phyloP scores from a whole-genome alignment of 2,888 invertebrate species.

The Parapristionchus giblindavisi region DNA sequence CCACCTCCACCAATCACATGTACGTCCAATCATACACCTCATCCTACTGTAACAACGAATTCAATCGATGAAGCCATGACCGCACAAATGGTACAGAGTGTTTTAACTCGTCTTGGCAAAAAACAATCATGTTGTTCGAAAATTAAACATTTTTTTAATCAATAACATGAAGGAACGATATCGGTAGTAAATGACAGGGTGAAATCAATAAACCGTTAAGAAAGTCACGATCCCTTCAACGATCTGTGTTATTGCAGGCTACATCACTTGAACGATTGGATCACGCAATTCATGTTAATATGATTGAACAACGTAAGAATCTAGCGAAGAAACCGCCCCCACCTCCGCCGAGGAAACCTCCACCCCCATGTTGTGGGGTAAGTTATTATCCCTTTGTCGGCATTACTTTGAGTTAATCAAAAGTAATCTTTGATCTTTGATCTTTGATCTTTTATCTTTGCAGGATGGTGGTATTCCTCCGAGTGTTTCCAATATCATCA shows the following conservation, averaged over 20 bases:
- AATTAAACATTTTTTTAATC: too few relatives aligned
- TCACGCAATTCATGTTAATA: conserved; percentile 26
- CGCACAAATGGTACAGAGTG: conserved; percentile 36
- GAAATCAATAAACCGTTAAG: too few relatives aligned
- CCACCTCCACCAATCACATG: conserved; percentile 34
- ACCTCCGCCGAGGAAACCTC: conserved; percentile 35
- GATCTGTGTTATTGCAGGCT: not conserved
- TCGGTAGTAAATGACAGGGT: too few relatives aligned
- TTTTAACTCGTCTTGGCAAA: not conserved
- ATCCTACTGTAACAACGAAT: not conserved
- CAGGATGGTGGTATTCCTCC: conserved; percentile 45
- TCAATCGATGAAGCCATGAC: conserved; percentile 37
- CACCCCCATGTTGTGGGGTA: conserved; percentile 34
- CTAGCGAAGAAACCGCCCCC: conserved; percentile 31
- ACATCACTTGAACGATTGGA: conserved; percentile 31
- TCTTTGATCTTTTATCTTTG: conserved; percentile 29
- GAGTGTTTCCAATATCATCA: conserved; percentile 42
- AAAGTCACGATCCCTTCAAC: not conserved
- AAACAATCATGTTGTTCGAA: too few relatives aligned
- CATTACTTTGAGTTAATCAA: not conserved
- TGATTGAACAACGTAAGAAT: conserved; percentile 29
- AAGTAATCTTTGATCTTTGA: not conserved
- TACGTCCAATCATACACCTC: not conserved
- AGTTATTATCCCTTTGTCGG: not conserved
- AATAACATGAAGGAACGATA: not conserved